A percentile compares a stretch with the other conserved stretches of the same genome.
Evolutionary conservation across 2,113 vertebrate species (phyloP).

Genomic region (Marmota flaviventris): DNA sequence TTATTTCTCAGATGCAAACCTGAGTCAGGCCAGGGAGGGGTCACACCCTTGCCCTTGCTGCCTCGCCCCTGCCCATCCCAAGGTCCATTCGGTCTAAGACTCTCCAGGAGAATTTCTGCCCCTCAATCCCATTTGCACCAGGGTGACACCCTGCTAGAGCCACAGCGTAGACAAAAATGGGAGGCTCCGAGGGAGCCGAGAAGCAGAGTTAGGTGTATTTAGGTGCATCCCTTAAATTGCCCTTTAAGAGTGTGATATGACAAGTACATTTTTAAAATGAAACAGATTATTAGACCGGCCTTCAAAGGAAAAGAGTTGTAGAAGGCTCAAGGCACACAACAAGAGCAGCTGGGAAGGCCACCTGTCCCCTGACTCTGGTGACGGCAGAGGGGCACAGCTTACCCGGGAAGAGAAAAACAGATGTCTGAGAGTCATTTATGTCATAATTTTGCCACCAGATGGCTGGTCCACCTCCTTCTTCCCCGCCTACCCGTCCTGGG

Average conservation of each 20-base stretch:
- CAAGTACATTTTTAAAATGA: background rate
- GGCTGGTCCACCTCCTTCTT: background rate
- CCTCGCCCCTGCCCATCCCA: background rate
- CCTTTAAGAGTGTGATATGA: background rate
- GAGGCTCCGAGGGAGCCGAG: background rate
- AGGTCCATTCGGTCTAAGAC: background rate
- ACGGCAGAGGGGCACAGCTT: background rate
- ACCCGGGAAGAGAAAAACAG: background rate
- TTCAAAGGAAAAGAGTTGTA: background rate
- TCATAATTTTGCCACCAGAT: background rate
- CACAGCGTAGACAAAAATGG: background rate
- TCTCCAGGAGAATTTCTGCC: background rate
- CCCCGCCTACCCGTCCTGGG: background rate
- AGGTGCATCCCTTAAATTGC: background rate
- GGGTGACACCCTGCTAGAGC: background rate
- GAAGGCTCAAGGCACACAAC: background rate
- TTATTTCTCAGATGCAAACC: background rate
- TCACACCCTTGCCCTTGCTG: background rate
- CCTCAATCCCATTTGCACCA: background rate
- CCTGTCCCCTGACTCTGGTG: background rate
- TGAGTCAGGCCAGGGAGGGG: background rate
- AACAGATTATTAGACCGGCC: background rate
- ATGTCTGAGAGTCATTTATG: background rate
- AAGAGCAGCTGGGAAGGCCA: background rate
- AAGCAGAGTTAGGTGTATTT: background rate